phyloP scores from a whole-genome alignment of 2,797 vertebrate species.

The Gambelia wislizenii region DNA sequence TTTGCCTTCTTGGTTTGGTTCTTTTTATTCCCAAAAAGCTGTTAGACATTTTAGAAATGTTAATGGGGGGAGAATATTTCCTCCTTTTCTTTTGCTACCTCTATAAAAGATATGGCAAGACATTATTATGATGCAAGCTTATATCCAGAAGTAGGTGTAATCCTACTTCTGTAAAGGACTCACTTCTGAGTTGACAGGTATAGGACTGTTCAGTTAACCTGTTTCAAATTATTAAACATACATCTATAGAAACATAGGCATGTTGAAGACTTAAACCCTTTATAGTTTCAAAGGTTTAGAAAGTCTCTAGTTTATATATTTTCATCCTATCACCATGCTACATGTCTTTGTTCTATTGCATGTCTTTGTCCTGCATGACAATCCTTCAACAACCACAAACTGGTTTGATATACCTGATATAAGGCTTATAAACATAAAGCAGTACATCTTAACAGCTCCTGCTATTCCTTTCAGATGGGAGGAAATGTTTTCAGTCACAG shows the following conservation, averaged over 20 bases:
- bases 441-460: background rate
- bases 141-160: background rate
- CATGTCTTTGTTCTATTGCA: no score
- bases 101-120: constrained; percentile 30
- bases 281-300: constrained; percentile 8
- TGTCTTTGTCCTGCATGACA: accelerated
- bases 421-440: constrained; percentile 20
- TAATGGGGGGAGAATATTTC: constrained; percentile 11
- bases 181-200: background rate
- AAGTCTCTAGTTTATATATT: background rate
- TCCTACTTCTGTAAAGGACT: background rate
- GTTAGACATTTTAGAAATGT: constrained; percentile 42
- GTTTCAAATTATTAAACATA: constrained; percentile 50
- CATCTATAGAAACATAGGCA: constrained; percentile 41
- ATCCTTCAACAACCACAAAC: background rate
- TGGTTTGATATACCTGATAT: background rate
- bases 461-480: background rate
- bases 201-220: background rate
- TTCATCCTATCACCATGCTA: background rate
- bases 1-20: constrained; percentile 60
- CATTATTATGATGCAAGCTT: constrained; percentile 34
- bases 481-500: background rate
- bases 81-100: constrained; percentile 40
- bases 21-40: constrained; percentile 39
- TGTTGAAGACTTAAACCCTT: constrained; percentile 12